Conservation (phyloP, 2,113 vertebrate genomes). For the Hemichromis elongatus region DNA sequence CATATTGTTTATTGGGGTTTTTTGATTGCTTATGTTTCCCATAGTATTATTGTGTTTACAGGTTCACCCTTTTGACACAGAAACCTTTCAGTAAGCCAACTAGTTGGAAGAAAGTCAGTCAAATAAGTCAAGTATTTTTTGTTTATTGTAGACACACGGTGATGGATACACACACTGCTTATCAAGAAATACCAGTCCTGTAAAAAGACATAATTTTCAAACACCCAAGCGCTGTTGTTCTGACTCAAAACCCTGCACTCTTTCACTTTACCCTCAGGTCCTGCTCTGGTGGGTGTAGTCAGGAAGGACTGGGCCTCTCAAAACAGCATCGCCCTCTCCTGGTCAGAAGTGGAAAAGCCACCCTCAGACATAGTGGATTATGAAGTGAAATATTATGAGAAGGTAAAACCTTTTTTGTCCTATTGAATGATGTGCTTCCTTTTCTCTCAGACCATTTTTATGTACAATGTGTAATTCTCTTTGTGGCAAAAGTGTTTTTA, state of each 20-base stretch:
- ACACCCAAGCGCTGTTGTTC: neutral
- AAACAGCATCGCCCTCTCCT: conserved; percentile 96
- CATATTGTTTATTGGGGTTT: neutral
- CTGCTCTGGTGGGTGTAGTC: conserved; percentile 88
- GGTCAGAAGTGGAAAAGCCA: conserved; percentile 90
- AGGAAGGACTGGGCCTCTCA: conserved; percentile 94
- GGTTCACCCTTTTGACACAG: neutral
- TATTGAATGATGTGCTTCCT: neutral
- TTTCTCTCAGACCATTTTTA: neutral
- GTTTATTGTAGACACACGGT: neutral
- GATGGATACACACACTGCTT: neutral
- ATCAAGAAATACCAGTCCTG: neutral
- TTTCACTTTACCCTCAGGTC: conserved; percentile 71
- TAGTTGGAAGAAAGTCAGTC: neutral
- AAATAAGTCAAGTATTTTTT: neutral
- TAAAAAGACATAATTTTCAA: neutral
- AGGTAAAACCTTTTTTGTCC: conserved; percentile 69
- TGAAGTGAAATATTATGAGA: conserved; percentile 98
- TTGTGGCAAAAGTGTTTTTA: neutral
- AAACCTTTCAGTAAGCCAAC: neutral
- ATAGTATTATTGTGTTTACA: neutral
- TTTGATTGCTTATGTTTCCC: neutral
- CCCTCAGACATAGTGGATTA: conserved; percentile 90
- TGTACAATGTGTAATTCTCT: neutral
- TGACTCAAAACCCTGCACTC: neutral